phyloP scores from a whole-genome alignment of 1,140 invertebrate species.

The Cherax destructor region DNA sequence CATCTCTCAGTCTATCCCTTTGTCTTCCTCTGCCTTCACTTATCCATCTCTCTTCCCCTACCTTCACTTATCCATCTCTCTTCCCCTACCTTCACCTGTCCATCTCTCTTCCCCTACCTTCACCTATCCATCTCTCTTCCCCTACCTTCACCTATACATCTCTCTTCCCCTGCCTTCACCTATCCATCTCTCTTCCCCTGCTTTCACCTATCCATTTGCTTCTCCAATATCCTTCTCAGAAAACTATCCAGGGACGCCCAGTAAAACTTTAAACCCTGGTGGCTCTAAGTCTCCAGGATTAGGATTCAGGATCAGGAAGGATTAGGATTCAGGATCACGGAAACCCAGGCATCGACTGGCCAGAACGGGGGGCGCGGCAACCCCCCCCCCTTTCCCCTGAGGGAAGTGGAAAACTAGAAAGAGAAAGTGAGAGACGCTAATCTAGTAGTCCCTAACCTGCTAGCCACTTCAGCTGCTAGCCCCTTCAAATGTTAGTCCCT shows the following conservation, averaged over 20 bases:
- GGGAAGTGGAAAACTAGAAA: too few relatives aligned
- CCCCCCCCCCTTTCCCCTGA: too few relatives aligned
- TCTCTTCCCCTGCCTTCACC: background rate
- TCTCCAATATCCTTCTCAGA: background rate
- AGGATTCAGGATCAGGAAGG: slow-evolving; percentile 34
- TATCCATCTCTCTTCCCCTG: background rate
- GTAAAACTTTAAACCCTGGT: slow-evolving; percentile 22
- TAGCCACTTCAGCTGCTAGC: too few relatives aligned
- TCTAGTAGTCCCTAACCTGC: too few relatives aligned
- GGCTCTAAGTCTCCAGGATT: slow-evolving; percentile 17
- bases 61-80: too few relatives aligned
- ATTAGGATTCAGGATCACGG: slow-evolving; percentile 45
- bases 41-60: too few relatives aligned
- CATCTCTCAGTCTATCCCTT: too few relatives aligned
- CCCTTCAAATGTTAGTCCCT: too few relatives aligned
- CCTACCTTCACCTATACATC: background rate
- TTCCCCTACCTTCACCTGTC: too few relatives aligned
- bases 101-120: too few relatives aligned
- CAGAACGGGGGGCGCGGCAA: background rate
- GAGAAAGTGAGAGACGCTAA: too few relatives aligned
- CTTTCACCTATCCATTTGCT: background rate
- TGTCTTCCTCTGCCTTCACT: too few relatives aligned
- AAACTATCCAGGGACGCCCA: background rate
- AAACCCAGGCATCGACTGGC: slow-evolving; percentile 29
- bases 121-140: background rate